These are phyloP conservation scores for Conger conger DNA, from an alignment of 2,113 vertebrate species.

Conservation along the genomic window DNA sequence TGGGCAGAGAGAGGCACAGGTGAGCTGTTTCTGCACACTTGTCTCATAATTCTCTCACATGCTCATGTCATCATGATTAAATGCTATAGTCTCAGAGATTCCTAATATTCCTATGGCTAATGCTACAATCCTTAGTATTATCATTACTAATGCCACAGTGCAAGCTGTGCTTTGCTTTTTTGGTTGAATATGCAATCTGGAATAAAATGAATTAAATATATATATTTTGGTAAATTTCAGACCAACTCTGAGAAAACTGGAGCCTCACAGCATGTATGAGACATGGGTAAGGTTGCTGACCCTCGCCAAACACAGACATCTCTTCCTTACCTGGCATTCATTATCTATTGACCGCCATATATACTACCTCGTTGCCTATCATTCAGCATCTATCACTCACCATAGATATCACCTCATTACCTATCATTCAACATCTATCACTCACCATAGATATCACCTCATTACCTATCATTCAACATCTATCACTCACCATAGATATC, in stretches of 20 bases:
- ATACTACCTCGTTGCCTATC: too few relatives aligned
- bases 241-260: conserved; percentile 85
- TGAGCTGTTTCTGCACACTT: neutral
- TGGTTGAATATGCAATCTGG: neutral
- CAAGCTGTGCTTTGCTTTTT: neutral
- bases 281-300: conserved; percentile 79
- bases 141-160: too few relatives aligned
- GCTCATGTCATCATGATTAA: too few relatives aligned
- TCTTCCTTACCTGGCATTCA: too few relatives aligned
- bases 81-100: neutral
- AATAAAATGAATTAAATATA: neutral
- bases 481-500: neutral
- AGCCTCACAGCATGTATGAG: conserved; percentile 89
- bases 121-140: too few relatives aligned
- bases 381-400: neutral
- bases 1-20: neutral
- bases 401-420: too few relatives aligned
- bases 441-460: too few relatives aligned
- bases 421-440: too few relatives aligned
- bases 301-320: neutral
- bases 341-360: too few relatives aligned
- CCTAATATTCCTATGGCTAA: too few relatives aligned
- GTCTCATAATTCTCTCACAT: too few relatives aligned
- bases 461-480: too few relatives aligned
- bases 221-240: conserved; percentile 53